phyloP scores from a whole-genome alignment of 2,113 vertebrate species.

The Setophaga petechia region DNA sequence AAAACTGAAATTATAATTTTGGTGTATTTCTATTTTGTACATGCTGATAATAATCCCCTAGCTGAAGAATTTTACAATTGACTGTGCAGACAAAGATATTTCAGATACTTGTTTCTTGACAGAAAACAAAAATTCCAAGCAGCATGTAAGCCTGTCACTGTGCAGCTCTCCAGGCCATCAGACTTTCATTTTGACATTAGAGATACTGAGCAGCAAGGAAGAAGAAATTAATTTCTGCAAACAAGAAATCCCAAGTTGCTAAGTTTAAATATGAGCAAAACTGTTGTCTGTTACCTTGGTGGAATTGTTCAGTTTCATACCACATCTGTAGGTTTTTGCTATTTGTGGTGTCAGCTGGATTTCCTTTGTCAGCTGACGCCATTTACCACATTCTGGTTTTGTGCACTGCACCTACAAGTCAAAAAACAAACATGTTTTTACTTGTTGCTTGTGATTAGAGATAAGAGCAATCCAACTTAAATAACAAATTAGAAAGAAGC shows the following conservation, averaged over 20 bases:
- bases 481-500: neutral
- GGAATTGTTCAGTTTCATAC: constrained; percentile 86
- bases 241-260: neutral
- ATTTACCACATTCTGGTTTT: constrained; percentile 90
- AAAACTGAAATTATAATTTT: neutral
- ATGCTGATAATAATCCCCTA: neutral
- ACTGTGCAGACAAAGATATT: neutral
- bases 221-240: neutral
- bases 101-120: neutral
- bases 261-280: neutral
- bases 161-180: neutral
- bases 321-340: constrained; percentile 90
- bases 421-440: constrained; percentile 44
- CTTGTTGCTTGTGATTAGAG: neutral
- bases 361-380: constrained; percentile 97
- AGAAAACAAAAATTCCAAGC: neutral
- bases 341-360: constrained; percentile 88
- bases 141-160: neutral
- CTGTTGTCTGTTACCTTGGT: constrained; percentile 79
- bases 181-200: neutral
- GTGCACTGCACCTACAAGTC: constrained; percentile 89
- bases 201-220: neutral
- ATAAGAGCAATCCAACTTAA: neutral
- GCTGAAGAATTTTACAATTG: neutral
- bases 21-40: neutral